Conservation (phyloP, 2,113 vertebrate genomes). For the Spheniscus mendiculus region DNA sequence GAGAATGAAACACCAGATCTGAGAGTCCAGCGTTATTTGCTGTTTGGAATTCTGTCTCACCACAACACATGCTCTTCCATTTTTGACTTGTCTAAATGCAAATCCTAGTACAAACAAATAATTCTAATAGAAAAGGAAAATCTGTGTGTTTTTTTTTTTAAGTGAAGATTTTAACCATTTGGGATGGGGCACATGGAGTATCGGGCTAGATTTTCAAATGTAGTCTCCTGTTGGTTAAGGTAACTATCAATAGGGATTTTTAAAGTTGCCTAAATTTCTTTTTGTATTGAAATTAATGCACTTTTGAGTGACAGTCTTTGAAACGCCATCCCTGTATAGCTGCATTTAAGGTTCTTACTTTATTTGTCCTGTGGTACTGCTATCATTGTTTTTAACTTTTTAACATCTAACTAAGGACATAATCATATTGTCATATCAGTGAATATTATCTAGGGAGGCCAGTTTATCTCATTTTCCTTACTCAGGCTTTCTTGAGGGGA, state of each 20-base stretch:
- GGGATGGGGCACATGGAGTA: not conserved
- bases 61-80: not conserved
- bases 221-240: not conserved
- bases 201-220: not conserved
- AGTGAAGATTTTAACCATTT: not conserved
- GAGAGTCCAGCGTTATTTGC: not conserved
- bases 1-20: not conserved
- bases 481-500: not conserved
- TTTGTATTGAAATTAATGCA: not conserved
- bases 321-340: not conserved
- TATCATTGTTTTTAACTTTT: not conserved
- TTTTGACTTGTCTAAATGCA: not conserved
- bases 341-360: not conserved
- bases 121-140: not conserved
- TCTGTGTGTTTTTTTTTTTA: not conserved
- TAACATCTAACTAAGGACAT: not conserved
- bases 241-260: not conserved
- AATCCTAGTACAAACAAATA: not conserved
- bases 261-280: not conserved
- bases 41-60: not conserved
- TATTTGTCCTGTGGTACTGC: not conserved
- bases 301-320: not conserved
- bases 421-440: not conserved
- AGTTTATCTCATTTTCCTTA: not conserved
- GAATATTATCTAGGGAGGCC: not conserved